These are phyloP conservation scores for Pentamera pediparva DNA, from an alignment of 53 echinoderm and acorn worm species.

Conservation along the genomic window DNA sequence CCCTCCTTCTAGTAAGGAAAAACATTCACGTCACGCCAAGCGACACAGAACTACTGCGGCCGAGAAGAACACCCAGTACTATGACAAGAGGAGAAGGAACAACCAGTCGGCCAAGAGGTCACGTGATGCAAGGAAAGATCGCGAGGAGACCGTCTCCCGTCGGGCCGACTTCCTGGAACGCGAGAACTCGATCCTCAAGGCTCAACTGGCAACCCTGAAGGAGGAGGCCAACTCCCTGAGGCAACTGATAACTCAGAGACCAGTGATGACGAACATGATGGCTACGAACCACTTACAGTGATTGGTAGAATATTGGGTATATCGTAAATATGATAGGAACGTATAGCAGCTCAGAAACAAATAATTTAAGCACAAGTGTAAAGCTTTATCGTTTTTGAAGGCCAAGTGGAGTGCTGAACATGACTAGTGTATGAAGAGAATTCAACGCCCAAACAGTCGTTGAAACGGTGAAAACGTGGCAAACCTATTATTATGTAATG, in stretches of 20 bases:
- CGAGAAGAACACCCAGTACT: constrained; percentile 87
- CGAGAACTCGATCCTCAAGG: constrained; percentile 83
- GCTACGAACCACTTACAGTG: not conserved
- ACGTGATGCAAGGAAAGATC: constrained; percentile 72
- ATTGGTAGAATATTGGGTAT: too few relatives aligned
- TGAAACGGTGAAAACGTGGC: too few relatives aligned
- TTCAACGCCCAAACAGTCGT: too few relatives aligned
- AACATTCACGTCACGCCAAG: too few relatives aligned
- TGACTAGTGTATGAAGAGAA: too few relatives aligned
- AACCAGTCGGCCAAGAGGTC: constrained; percentile 93
- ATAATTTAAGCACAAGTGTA: too few relatives aligned
- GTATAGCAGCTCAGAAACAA: too few relatives aligned
- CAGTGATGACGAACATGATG: constrained; percentile 34
- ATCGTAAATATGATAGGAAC: too few relatives aligned
- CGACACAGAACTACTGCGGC: too few relatives aligned
- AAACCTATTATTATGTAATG: too few relatives aligned
- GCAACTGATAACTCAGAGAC: constrained; percentile 71
- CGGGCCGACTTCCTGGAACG: constrained; percentile 78
- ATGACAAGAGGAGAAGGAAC: constrained; percentile 80
- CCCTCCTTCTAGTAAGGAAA: constrained; percentile 28
- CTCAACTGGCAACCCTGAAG: constrained; percentile 69
- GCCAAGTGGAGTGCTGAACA: too few relatives aligned
- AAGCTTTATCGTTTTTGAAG: too few relatives aligned
- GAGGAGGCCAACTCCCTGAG: constrained; percentile 87
- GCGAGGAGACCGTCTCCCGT: constrained; percentile 83